Conservation (phyloP, 2,113 vertebrate genomes). For the Scomber colias region DNA sequence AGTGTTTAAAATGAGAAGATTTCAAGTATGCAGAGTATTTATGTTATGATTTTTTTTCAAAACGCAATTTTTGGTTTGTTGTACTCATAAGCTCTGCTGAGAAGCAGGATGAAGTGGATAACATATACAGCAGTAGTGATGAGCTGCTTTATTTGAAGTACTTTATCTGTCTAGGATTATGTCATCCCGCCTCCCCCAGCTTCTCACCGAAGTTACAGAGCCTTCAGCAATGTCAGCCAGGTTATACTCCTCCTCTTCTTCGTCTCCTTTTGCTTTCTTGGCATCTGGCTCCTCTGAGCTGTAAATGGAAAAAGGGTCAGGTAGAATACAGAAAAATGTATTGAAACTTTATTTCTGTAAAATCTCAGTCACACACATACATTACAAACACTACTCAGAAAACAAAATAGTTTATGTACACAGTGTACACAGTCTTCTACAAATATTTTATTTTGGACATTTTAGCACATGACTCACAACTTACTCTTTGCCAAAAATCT, state of each 20-base stretch:
- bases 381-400: background rate
- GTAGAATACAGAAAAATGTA: background rate
- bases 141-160: conserved; percentile 1
- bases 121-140: background rate
- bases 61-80: too few species aligned
- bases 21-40: background rate
- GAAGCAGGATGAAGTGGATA: too few species aligned
- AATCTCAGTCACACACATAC: background rate
- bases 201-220: conserved; percentile 89
- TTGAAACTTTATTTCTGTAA: background rate
- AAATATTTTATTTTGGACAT: background rate
- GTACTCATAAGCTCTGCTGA: too few species aligned
- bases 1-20: conserved; percentile 28
- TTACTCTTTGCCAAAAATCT: conserved; percentile 92
- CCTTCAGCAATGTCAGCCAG: conserved; percentile 88
- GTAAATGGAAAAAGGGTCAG: conserved; percentile 37
- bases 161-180: background rate
- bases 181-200: background rate
- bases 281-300: conserved; percentile 80
- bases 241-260: conserved; percentile 85
- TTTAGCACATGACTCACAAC: conserved; percentile 8
- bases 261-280: conserved; percentile 87
- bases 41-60: too few species aligned
- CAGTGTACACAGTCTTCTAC: too few species aligned
- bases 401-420: background rate